Percentiles rank a stretch among this genome's conserved stretches.
Conservation (phyloP, 1,140 invertebrate species). For the Sitobion miscanthi region DNA sequence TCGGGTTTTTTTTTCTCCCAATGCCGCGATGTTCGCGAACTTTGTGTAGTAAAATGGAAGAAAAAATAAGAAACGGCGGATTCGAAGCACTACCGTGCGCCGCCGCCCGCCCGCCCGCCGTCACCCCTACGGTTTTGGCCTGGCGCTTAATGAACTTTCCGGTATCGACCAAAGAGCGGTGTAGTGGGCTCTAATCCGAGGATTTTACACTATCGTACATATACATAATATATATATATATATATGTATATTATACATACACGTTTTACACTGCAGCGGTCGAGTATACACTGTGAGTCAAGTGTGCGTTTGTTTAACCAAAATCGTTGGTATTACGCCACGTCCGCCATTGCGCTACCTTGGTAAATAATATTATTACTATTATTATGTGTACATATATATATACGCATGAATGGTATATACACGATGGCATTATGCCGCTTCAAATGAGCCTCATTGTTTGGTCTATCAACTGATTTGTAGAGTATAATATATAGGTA, state of each 20-base stretch:
- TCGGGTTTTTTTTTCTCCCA: background rate
- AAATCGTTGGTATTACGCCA: background rate
- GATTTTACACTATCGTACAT: background rate
- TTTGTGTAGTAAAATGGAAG: background rate
- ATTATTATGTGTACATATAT: background rate
- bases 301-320: background rate
- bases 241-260: background rate
- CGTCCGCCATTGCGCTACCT: background rate
- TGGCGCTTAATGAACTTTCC: conserved; percentile 14
- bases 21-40: background rate
- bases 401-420: too few relatives aligned
- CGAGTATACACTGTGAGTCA: background rate
- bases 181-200: background rate
- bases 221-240: background rate
- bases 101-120: background rate
- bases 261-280: background rate
- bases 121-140: background rate
- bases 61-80: background rate
- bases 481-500: background rate
- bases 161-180: background rate
- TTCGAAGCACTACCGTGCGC: background rate
- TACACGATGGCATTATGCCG: background rate
- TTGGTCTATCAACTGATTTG: background rate
- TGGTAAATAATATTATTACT: background rate
- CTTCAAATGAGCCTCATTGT: background rate